Base-by-base conservation (phyloP, 2,888 invertebrate genomes). In the Smittia aterrima region DNA sequence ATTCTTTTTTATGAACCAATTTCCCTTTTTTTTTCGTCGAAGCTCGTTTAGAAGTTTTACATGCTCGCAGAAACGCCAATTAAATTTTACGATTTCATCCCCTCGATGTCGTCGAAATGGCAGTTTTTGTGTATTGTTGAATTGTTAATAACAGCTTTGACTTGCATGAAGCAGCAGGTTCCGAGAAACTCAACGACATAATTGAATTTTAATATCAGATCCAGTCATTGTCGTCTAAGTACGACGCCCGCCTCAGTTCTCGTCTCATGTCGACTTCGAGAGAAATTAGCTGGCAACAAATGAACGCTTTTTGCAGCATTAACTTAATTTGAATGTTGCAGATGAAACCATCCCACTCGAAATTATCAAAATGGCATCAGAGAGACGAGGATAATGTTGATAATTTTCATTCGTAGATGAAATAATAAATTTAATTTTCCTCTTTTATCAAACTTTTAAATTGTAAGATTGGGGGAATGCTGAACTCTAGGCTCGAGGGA, bases 301-400 rank as follows among this genome's bases (percentile, higher is more conserved):
- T n/a, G 27, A 20, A 41, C 18, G 41, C 38, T 22, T 67, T 67
- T 18, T 24, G 25, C 22, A 22, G 41, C 67, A 67, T 67, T 67
- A 67, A 67, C 67, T 67, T 67, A 67, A 67, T 67, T 67, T 20
- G 47, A 67, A 41, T 67, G 41, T 22, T 67, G 41, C 67, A 40
- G 38, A 18, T 32, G 38, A 66, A 16, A 16, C 18, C 66, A 18
- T 32, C 66, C 38, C 18, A 16, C 32, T 20, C 38, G 32, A 66
- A 27, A 16, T 58, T 7, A 58, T 58, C 18, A 58, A 58, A 58
- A 58, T 58, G 58, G 58, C 58, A 20, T 9, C 18, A 18, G 18
- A 18, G 22, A 58, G 20, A 18, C 18, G 16, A n/a, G n/a, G n/a
- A n/a, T 3, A 47, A 47, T n/a, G 47, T 16, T 58, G 58, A 20